A percentile compares a stretch with the other conserved stretches of the same genome.
These are phyloP conservation scores for Neelides sp. DNA, from an alignment of 1,140 invertebrate species.

Conservation along the genomic window DNA sequence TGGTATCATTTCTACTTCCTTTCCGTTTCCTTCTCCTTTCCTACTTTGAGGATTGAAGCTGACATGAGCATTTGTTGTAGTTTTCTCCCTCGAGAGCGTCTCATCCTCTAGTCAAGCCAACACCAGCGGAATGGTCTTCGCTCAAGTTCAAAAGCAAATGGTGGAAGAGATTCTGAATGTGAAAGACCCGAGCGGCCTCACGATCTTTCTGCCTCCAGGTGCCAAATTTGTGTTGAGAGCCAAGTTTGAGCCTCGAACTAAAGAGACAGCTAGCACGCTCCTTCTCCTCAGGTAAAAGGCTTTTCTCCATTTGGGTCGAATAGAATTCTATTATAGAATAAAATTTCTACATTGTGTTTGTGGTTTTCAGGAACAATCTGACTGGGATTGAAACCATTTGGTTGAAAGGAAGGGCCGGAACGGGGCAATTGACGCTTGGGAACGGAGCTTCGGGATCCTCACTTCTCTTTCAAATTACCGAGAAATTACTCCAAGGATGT, in stretches of 20 bases:
- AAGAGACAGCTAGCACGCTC: slow-evolving; percentile 22
- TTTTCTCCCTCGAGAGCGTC: slow-evolving; percentile 24
- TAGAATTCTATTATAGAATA: background rate
- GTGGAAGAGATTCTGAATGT: slow-evolving; percentile 19
- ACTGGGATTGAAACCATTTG: slow-evolving; percentile 77
- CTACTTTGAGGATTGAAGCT: background rate
- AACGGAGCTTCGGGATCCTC: slow-evolving; percentile 66
- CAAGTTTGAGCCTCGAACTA: slow-evolving; percentile 24
- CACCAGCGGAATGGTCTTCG: slow-evolving; percentile 22
- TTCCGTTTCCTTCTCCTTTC: background rate
- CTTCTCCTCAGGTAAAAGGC: slow-evolving; percentile 14
- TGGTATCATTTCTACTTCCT: slow-evolving; percentile 11
- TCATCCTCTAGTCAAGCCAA: slow-evolving; percentile 25
- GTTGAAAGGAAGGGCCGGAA: slow-evolving; percentile 65
- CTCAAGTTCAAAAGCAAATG: slow-evolving; percentile 21
- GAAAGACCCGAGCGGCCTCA: slow-evolving; percentile 29
- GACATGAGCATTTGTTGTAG: slow-evolving; percentile 5
- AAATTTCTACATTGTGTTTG: too few species aligned
- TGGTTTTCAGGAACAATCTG: slow-evolving; percentile 68
- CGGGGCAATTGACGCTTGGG: slow-evolving; percentile 79
- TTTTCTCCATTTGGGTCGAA: background rate
- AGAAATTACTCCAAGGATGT: slow-evolving; percentile 72
- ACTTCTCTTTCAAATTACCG: slow-evolving; percentile 68
- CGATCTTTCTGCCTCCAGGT: slow-evolving; percentile 33
- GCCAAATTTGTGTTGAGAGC: slow-evolving; percentile 30